Evolutionary conservation across 2,113 vertebrate species (phyloP).

Genomic region (Entomyzon cyanotis): DNA sequence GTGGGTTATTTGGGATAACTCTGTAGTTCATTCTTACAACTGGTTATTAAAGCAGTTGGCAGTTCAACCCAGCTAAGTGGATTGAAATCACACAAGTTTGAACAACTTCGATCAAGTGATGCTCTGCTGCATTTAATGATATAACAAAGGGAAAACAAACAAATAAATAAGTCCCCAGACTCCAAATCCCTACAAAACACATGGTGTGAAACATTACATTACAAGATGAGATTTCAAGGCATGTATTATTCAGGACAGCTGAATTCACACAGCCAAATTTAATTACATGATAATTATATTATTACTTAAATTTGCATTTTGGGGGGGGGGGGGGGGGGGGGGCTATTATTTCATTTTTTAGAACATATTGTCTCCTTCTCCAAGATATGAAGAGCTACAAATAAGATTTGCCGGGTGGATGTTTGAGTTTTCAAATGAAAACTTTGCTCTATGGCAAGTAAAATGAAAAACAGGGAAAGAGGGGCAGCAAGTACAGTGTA

Average conservation of each 20-base stretch:
- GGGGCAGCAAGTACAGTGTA: neutral
- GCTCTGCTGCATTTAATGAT: neutral
- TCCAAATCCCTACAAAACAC: neutral
- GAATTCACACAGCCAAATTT: constrained; percentile 44
- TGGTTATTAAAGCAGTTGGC: neutral
- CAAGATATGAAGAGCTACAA: neutral
- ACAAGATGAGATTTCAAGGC: neutral
- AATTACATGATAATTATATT: constrained; percentile 8
- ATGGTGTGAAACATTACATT: neutral
- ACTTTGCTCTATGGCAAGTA: neutral
- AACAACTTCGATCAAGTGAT: neutral
- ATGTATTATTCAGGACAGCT: constrained; percentile 32
- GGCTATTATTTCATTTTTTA: constrained; percentile 23
- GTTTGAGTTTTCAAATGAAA: neutral
- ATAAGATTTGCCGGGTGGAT: neutral
- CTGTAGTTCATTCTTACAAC: neutral
- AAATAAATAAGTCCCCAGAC: neutral
- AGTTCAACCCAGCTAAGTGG: neutral
- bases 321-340: neutral
- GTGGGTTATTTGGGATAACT: neutral
- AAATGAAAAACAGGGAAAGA: neutral
- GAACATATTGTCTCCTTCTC: neutral
- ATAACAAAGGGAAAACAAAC: neutral
- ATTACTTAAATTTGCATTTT: neutral
- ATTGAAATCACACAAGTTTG: neutral